A percentile compares a stretch with the other conserved stretches of the same genome.
These are phyloP conservation scores for Corbicula japonica DNA, from an alignment of 2,888 invertebrate genomes.

Conservation along the genomic window DNA sequence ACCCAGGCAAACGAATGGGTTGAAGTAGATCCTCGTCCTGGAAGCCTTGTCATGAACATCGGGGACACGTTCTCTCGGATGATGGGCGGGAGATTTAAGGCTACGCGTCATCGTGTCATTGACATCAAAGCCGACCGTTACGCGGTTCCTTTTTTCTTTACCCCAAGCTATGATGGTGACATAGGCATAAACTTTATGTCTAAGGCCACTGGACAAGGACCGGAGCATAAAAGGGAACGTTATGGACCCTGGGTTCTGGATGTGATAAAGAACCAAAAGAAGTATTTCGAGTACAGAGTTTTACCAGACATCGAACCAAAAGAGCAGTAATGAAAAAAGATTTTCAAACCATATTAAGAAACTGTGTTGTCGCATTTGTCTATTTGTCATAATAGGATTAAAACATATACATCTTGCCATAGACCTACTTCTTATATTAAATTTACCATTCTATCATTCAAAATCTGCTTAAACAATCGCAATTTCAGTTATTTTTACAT, in stretches of 20 bases:
- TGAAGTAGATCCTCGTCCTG: slow-evolving; percentile 66
- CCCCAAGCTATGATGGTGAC: slow-evolving; percentile 69
- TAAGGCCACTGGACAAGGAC: slow-evolving; percentile 50
- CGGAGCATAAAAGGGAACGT: slow-evolving; percentile 54
- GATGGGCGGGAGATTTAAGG: slow-evolving; percentile 70
- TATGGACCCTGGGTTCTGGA: slow-evolving; percentile 65
- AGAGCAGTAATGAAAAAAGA: no score
- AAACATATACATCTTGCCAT: no score
- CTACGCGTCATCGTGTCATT: slow-evolving; percentile 72
- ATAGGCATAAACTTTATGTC: slow-evolving; percentile 68
- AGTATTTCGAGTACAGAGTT: slow-evolving; percentile 63
- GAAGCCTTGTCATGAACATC: slow-evolving; percentile 74
- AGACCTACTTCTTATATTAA: no score
- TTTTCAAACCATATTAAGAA: no score
- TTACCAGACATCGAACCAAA: slow-evolving; percentile 55
- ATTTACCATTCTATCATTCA: no score
- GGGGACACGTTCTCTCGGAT: slow-evolving; percentile 73
- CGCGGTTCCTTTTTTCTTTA: slow-evolving; percentile 74
- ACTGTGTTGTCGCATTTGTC: no score
- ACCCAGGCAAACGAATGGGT: slow-evolving; percentile 64
- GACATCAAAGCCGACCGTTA: slow-evolving; percentile 67
- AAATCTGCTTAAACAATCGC: no score
- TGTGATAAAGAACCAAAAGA: slow-evolving; percentile 59
- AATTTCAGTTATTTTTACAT: no score
- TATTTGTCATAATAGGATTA: no score